A percentile compares a stretch with the other conserved stretches of the same genome.
Evolutionary conservation across 53 echinoderm and acorn worm species (phyloP).

Genomic region (Pentamera pediparva): DNA sequence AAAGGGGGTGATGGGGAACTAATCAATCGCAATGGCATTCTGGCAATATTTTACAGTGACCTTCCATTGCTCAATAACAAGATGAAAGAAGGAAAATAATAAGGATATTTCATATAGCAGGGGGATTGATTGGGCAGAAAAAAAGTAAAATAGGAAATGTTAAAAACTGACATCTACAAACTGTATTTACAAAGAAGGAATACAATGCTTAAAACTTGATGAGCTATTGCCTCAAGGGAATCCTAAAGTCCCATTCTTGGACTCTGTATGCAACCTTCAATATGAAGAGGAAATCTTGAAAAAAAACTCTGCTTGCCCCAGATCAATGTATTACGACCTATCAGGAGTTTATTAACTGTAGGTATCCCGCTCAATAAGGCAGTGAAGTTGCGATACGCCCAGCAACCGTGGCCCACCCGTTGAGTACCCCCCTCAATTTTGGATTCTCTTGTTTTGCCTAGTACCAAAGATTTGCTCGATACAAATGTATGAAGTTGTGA

Average conservation of each 20-base stretch:
- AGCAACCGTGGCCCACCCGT: not conserved
- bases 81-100: not conserved
- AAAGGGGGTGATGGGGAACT: not conserved
- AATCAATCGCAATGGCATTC: too few species aligned
- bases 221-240: slow-evolving; percentile 31
- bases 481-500: slow-evolving; percentile 27
- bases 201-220: slow-evolving; percentile 30
- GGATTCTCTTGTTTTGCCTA: not conserved
- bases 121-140: not conserved
- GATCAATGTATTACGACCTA: too few species aligned
- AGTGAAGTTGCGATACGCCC: not conserved
- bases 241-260: not conserved
- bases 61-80: not conserved
- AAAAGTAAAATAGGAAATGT: slow-evolving; percentile 14
- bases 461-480: not conserved
- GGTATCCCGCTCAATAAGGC: not conserved
- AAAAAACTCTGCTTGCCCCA: too few species aligned
- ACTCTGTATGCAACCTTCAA: slow-evolving; percentile 1
- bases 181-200: slow-evolving; percentile 36
- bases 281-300: not conserved
- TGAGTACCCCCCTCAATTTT: too few species aligned
- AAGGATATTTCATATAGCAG: not conserved
- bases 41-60: slow-evolving; percentile 29
- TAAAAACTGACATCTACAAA: slow-evolving; percentile 39
- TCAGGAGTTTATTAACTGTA: not conserved